Evolutionary conservation across 2,797 vertebrate species (phyloP).

Genomic region (Pitangus sulphuratus): DNA sequence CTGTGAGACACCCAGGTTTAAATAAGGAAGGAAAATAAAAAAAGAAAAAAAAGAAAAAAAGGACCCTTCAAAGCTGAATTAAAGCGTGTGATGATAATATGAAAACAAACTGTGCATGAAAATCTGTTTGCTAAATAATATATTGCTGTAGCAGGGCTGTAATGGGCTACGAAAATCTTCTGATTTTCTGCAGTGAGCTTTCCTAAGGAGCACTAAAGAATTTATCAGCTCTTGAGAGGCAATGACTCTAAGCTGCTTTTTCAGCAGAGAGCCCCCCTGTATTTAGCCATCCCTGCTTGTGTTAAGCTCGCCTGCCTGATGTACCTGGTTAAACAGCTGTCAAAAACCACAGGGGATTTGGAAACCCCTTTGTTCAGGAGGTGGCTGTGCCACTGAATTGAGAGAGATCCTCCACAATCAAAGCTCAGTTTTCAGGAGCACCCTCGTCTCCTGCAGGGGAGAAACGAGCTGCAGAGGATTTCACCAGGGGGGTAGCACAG

Average conservation of each 20-base stretch:
- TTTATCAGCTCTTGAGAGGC: neutral
- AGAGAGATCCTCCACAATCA: neutral
- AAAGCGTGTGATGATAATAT: neutral
- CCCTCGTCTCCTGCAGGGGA: accelerated
- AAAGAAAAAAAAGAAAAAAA: neutral
- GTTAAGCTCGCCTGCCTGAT: neutral
- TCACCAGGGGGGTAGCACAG: accelerated
- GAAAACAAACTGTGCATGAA: slow-evolving; percentile 3
- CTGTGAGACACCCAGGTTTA: neutral
- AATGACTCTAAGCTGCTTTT: neutral
- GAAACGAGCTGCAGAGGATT: neutral
- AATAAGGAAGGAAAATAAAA: neutral
- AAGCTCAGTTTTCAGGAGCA: neutral
- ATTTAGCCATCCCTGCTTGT: accelerated
- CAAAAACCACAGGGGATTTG: neutral
- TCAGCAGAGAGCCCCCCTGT: neutral
- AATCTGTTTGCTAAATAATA: slow-evolving; percentile 20
- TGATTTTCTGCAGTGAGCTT: neutral
- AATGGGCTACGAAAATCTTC: neutral
- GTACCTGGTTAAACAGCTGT: neutral
- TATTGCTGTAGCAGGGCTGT: neutral
- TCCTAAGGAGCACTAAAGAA: neutral
- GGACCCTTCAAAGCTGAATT: neutral
- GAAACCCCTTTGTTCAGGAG: neutral
- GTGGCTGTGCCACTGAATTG: neutral